Evolutionary conservation across 2,113 vertebrate genomes (phyloP).

Genomic region (Vidua macroura): DNA sequence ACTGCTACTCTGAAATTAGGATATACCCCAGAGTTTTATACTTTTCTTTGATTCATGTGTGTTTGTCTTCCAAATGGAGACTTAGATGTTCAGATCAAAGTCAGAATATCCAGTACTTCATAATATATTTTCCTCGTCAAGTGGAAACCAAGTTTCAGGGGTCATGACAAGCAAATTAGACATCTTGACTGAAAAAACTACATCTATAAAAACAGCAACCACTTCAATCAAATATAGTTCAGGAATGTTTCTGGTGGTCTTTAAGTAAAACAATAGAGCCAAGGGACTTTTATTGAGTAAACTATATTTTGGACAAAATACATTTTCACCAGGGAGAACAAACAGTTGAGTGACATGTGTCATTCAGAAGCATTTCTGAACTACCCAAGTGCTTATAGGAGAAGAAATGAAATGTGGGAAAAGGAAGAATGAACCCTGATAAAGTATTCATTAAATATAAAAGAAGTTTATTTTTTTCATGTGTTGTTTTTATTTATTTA

Average conservation of each 20-base stretch:
- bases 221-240: not conserved
- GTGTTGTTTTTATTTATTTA: not conserved
- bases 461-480: not conserved
- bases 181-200: not conserved
- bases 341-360: not conserved
- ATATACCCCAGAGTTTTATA: not conserved
- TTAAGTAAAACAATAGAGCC: not conserved
- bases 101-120: not conserved
- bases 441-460: not conserved
- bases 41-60: not conserved
- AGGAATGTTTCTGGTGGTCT: not conserved
- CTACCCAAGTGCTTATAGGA: not conserved
- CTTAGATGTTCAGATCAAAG: slow-evolving; percentile 16
- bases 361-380: not conserved
- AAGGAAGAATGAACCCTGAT: not conserved
- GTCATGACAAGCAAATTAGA: not conserved
- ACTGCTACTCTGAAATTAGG: not conserved
- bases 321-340: not conserved
- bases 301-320: not conserved
- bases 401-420: not conserved
- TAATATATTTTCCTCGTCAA: not conserved
- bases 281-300: not conserved
- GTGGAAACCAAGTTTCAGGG: not conserved
- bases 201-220: not conserved
- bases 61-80: not conserved